Evolutionary conservation across 92 coral and sea anemone species (phyloP), one percentile per base, ranked within the genome.

Genomic region (Porites cylindrica): DNA sequence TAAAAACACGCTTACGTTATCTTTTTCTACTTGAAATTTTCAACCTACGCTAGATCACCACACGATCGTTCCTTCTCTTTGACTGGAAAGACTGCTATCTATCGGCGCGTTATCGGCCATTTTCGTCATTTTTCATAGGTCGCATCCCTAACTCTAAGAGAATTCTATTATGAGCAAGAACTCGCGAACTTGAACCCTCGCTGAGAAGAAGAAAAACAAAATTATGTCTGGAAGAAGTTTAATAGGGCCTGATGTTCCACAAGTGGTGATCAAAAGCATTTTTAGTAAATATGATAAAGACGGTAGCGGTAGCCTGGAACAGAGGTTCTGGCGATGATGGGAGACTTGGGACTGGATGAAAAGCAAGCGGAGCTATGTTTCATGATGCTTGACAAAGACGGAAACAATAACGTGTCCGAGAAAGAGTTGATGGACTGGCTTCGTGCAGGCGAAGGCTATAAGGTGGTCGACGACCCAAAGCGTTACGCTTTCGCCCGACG

Each of bases 351-450:
- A 4, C 62, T 95, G 86, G 85, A 90, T 12, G 80, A 76, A 10
- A 94, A 89, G 10, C 93, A 95, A 63, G 93, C 96, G 61, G 98
- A 95, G 87, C 87, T 92, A 8, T 91, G 88, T 82, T 87, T 88
- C 64, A 61, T 95, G 94, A 61, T 95, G 26, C 71, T 95, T 6
- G 98, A 95, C 73, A 93, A 91, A 82, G 98, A 95, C 78, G 98
- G 96, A 29, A 95, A 81, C 62, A 90, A 87, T 19, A 70, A 90
- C 4, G 94, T 95, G 19, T 72, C 90, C 66, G 83, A 86, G 54
- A 86, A 87, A 7, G 98, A 95, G 88, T 65, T 95, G 17, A 63
- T 86, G 58, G 84, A 89, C 73, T 95, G 98, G 98, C 71, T 93
- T 63, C 81, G 90, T 26, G 75, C 91, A 71, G 94, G 94, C 16